Evolutionary conservation across 2,888 invertebrate genomes (phyloP).

Genomic region (Amitus sp.): DNA sequence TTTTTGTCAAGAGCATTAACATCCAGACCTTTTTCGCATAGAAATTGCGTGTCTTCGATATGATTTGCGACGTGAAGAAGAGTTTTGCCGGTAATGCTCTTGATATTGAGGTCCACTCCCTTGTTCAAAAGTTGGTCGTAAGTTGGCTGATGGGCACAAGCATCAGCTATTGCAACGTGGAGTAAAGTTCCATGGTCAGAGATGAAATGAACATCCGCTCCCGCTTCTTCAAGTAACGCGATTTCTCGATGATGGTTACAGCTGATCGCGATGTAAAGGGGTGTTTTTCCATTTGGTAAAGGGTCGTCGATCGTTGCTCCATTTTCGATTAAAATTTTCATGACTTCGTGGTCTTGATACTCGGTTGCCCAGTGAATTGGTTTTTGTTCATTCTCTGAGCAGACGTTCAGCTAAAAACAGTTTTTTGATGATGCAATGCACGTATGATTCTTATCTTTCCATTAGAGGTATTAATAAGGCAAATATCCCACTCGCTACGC

Average conservation of each 20-base stretch:
- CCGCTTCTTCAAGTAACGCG: background rate
- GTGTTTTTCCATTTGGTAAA: background rate
- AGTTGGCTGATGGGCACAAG: background rate
- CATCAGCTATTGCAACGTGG: background rate
- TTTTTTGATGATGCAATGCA: too few relatives aligned
- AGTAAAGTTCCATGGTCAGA: background rate
- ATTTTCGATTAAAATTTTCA: background rate
- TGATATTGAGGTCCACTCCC: background rate
- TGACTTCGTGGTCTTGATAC: background rate
- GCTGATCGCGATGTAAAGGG: background rate
- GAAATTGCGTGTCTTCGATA: background rate
- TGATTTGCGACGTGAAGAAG: constrained; percentile 42
- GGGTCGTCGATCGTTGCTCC: background rate
- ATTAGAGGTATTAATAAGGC: too few relatives aligned
- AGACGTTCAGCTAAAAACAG: background rate
- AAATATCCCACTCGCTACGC: too few relatives aligned
- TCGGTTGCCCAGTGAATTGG: background rate
- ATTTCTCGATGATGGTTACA: background rate
- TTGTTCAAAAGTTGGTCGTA: background rate
- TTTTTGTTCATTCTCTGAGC: background rate
- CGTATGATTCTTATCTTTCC: too few relatives aligned
- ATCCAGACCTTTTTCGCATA: background rate
- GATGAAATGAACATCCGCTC: background rate
- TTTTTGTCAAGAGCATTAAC: background rate
- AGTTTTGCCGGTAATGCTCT: background rate